These are phyloP conservation scores for Uloborus plumipes DNA, from an alignment of 2,888 invertebrate species.

Conservation along the genomic window DNA sequence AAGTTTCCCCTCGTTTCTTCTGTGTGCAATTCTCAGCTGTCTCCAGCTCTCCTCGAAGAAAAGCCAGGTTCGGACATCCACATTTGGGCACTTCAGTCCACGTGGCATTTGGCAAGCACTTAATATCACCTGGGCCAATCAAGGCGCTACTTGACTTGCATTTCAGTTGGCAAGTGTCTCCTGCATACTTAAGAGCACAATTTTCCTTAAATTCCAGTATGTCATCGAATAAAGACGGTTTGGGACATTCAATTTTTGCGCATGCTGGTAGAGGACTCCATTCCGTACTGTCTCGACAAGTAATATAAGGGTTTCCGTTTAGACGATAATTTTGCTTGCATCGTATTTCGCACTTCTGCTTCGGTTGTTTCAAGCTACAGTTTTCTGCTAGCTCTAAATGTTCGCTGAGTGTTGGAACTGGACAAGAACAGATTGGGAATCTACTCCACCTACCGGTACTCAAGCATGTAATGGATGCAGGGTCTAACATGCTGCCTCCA, in stretches of 20 bases:
- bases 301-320: background rate
- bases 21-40: background rate
- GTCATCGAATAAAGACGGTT: too few species aligned
- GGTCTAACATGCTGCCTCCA: slow-evolving; percentile 20
- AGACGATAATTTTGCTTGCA: background rate
- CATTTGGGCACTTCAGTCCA: slow-evolving; percentile 11
- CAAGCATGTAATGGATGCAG: slow-evolving; percentile 10
- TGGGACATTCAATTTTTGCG: background rate
- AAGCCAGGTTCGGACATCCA: background rate
- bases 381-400: background rate
- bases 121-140: background rate
- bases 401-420: background rate
- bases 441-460: background rate
- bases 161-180: background rate
- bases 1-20: background rate
- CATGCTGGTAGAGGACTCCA: background rate
- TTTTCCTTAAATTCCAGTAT: background rate
- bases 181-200: background rate
- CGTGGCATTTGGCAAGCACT: background rate
- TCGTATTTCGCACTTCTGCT: background rate
- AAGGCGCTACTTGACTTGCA: background rate
- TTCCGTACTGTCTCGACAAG: background rate
- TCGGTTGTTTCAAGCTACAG: background rate
- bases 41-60: too few species aligned
- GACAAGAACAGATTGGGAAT: slow-evolving; percentile 22